Evolutionary conservation across 2,888 invertebrate species (phyloP), one percentile per base, ranked within the genome.

Genomic region (Trichopoda pennipes): DNA sequence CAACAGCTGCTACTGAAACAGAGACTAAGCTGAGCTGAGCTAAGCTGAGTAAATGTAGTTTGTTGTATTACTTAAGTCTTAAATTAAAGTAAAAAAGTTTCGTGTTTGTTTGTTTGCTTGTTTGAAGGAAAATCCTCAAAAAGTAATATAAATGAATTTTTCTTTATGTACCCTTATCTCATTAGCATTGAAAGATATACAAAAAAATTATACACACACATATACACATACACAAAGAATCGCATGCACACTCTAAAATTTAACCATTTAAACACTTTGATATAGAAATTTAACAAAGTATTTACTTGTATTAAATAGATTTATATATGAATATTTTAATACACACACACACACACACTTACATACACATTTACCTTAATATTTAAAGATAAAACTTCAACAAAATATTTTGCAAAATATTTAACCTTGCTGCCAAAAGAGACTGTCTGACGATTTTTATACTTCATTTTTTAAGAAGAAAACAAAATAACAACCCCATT

Each of bases 131-230:
- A 80, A 78, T 77, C 72, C 81, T 85, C 49, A 83, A 85, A 87
- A 87, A 28, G 28, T 87, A 86, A 87, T 87, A 85, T 89, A 89
- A 28, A 89, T 89, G 89, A 89, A 89, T 88, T 88, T 89, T 88
- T 85, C 23, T 81, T 17, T 42, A 51, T 68, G 47, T 58, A 88
- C 90, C 89, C 89, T 88, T 89, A 89, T 89, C 89, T 89, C 90
- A 89, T 89, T 85, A 85, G 84, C 81, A 80, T 84, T 58, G 35
- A 73, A 73, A 58, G 76, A 55, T 51, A 55, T 32, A 75, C 53
- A 58, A 47, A 70, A 63, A 81, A 53, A 14, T 61, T n/a, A n/a
- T n/a, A 35, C 68, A 58, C 53, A 10, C n/a, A 19, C 47, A 49
- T 2, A 19, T 8, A 47, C n/a, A 21, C 47, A 17, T 21, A 63